Conservation (phyloP, 2,113 vertebrate species). For the Otolemur garnettii region DNA sequence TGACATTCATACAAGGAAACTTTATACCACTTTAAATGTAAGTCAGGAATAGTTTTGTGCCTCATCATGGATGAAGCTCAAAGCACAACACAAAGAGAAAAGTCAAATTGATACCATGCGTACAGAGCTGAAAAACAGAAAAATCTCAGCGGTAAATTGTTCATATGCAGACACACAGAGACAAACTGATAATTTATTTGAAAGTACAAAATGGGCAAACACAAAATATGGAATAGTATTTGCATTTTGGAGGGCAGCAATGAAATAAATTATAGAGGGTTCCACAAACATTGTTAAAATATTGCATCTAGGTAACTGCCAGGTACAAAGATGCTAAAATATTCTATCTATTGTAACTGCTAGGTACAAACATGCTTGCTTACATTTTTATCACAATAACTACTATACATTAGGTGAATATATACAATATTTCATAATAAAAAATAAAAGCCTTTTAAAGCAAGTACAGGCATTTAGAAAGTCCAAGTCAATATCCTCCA, state of each 20-base stretch:
- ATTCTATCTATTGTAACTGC: background rate
- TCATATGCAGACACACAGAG: background rate
- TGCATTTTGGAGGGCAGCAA: background rate
- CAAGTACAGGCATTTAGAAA: background rate
- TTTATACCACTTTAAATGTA: background rate
- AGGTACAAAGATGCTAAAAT: background rate
- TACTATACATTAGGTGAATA: background rate
- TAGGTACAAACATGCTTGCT: background rate
- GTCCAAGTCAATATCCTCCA: background rate
- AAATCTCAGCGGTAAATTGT: background rate
- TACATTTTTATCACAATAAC: background rate
- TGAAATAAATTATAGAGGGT: background rate
- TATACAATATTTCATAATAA: background rate
- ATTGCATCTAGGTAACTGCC: background rate
- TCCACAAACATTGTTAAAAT: background rate
- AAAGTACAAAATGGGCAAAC: background rate
- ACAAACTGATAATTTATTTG: background rate
- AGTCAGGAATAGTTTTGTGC: background rate
- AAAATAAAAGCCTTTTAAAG: background rate
- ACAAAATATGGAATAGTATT: background rate
- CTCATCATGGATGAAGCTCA: background rate
- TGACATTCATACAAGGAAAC: background rate
- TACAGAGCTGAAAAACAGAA: background rate
- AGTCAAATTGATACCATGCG: background rate
- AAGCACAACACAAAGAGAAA: background rate